Base-by-base conservation (phyloP, 2,797 vertebrate species). In the Eleutherodactylus coqui region DNA sequence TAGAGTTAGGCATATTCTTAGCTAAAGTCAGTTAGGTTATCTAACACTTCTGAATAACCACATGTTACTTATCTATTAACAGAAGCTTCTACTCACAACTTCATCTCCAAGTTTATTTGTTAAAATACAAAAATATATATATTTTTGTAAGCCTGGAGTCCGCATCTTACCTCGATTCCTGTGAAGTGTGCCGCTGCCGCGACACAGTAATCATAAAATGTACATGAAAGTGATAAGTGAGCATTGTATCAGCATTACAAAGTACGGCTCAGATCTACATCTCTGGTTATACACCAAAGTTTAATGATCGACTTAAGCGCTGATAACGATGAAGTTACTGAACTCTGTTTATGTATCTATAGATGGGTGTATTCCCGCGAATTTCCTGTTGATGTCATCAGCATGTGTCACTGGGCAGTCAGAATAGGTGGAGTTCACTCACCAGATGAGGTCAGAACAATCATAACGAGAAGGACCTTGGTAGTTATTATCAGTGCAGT, bases 241-340 rank as follows among this genome's bases (percentile, higher is more conserved):
- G 0, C 8, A 13, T 36, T 19, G 32, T 69, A 34, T 69, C 64
- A 36, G 34, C 7, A 38, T 38, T 70, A 70, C 17, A 0, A 4
- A 72, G 69, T 16, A 72, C 14, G 43, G 24, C 2, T 19, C 2
- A 32, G 14, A 4, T 38, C 36, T 53, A 9, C 36, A 29, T 72
- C 34, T 75, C 6, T 24, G 36, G 34, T 29, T 62, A 79, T 29
- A 13, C 24, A 58, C n/a, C 21, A 60, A 79, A 29, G 13, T n/a
- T 47, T 80, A 80, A 80, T 80, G 8, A 45, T 67, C 29, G 47
- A 47, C 78, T 64, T 41, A 62, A 36, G 38, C n/a, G 13, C 3
- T 2, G 43, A 34, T 2, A 19, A 19, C 36, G n/a, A 36, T 14
- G 34, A 67, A 67, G 60, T 49, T 32, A n/a, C 10, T 11, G 10